These are phyloP conservation scores for Bos indicus DNA, from an alignment of 2,113 vertebrate genomes.

Conservation along the genomic window DNA sequence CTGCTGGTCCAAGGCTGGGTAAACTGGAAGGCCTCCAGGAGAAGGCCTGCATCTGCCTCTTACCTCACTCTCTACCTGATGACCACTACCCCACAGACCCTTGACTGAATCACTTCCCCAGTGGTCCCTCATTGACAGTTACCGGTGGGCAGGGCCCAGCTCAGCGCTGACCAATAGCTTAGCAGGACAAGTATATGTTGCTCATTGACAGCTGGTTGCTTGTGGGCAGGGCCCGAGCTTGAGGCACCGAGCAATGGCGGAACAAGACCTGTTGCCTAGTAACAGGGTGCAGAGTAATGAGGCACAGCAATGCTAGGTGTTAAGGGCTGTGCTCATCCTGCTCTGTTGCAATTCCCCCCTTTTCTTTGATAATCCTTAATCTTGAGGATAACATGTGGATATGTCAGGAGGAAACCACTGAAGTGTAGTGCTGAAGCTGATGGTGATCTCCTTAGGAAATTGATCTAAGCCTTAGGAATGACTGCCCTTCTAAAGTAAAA, in stretches of 20 bases:
- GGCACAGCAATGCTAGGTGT: background rate
- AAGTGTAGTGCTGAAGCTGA: background rate
- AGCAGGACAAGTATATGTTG: too few species aligned
- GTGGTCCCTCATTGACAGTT: background rate
- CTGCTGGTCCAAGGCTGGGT: background rate
- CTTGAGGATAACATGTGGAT: background rate
- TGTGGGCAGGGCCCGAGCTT: background rate
- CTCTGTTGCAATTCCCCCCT: background rate
- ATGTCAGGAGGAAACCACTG: slow-evolving; percentile 47
- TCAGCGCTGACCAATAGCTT: too few species aligned
- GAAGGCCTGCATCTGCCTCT: background rate
- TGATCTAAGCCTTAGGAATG: slow-evolving; percentile 39
- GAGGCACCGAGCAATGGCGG: background rate
- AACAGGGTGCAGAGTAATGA: background rate
- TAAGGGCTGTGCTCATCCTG: background rate
- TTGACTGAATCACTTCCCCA: background rate
- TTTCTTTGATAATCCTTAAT: background rate
- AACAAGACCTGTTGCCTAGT: background rate
- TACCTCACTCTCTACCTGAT: background rate
- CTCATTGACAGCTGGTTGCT: background rate
- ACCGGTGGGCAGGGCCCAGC: background rate
- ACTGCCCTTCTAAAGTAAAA: background rate
- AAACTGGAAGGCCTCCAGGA: background rate
- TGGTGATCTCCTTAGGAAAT: slow-evolving; percentile 47
- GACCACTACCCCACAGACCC: background rate